phyloP scores from a whole-genome alignment of 2,888 invertebrate species.

The Folsomia candida region DNA sequence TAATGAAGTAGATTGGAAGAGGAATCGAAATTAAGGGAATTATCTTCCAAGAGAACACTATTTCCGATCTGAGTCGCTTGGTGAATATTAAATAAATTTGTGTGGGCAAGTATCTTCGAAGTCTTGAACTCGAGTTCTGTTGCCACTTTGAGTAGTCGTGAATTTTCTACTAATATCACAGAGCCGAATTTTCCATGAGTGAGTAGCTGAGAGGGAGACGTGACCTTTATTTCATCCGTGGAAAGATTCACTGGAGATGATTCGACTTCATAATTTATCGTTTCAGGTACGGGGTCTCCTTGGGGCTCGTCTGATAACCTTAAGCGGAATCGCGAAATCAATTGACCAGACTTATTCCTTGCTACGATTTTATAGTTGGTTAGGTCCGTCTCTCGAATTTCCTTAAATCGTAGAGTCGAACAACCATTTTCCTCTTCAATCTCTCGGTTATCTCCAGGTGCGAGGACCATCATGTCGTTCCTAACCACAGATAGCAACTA shows the following conservation, averaged over 20 bases:
- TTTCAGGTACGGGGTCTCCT: conserved; percentile 8
- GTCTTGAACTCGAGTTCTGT: conserved; percentile 9
- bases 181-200: conserved; percentile 10
- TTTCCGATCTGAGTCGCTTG: conserved; percentile 8
- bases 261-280: conserved; percentile 9
- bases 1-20: conserved; percentile 18
- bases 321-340: conserved; percentile 57
- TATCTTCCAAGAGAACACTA: conserved; percentile 8
- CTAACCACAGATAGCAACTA: conserved; percentile 53
- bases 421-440: conserved; percentile 11
- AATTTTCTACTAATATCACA: conserved; percentile 13
- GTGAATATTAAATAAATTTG: neutral
- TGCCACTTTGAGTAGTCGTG: conserved; percentile 10
- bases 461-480: conserved; percentile 72
- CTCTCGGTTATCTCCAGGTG: conserved; percentile 13
- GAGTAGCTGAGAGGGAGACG: neutral
- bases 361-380: conserved; percentile 85
- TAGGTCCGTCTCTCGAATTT: conserved; percentile 73
- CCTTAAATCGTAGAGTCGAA: conserved; percentile 72
- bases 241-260: conserved; percentile 3
- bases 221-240: conserved; percentile 2
- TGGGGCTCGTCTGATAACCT: conserved; percentile 7
- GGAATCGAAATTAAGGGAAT: neutral
- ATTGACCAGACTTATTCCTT: conserved; percentile 75
- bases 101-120: neutral